Evolutionary conservation across 1,140 invertebrate genomes (phyloP).

Genomic region (Sogatella furcifera): DNA sequence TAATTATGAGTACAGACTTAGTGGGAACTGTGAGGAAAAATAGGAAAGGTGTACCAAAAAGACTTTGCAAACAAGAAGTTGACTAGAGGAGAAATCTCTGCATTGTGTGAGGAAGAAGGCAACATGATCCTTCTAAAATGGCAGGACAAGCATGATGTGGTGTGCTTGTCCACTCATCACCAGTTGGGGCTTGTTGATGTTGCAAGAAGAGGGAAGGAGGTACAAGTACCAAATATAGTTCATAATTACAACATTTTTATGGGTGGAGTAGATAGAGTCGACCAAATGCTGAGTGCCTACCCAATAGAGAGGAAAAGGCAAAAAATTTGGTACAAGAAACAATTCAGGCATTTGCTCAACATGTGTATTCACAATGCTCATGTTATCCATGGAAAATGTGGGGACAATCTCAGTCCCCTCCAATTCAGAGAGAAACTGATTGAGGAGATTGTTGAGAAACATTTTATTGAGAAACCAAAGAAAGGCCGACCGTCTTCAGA

Average conservation of each 20-base stretch:
- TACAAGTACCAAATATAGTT: background rate
- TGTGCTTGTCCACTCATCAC: background rate
- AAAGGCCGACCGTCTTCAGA: constrained; percentile 5
- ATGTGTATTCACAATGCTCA: constrained; percentile 13
- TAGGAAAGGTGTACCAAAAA: background rate
- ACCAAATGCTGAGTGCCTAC: background rate
- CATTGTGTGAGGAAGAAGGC: no score
- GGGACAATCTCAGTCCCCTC: background rate
- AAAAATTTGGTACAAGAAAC: constrained; percentile 10
- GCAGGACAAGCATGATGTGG: background rate
- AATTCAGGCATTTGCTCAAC: constrained; percentile 8
- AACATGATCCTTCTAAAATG: no score
- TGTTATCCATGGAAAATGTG: background rate
- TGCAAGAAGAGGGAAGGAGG: background rate
- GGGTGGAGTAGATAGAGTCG: background rate
- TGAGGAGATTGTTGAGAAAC: background rate
- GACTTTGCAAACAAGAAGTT: no score
- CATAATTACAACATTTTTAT: background rate
- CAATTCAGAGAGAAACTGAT: constrained; percentile 4
- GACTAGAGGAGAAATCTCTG: no score
- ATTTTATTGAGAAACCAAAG: constrained; percentile 2
- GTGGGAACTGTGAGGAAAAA: background rate
- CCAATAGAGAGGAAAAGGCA: constrained; percentile 3
- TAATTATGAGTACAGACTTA: background rate
- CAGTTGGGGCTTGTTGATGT: background rate